Evolutionary conservation across 1,140 invertebrate species (phyloP).

Genomic region (Caenorhabditis elegans): WBcel235 BX284605.5:4139501-4140000

Average conservation of each 20-base stretch:
- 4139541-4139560: too few species aligned
- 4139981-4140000: constrained; percentile 2
- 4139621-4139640: background rate
- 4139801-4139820: too few species aligned
- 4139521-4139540: too few species aligned
- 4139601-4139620: background rate
- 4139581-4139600: background rate
- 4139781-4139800: too few species aligned
- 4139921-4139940: background rate
- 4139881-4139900: constrained; percentile 1
- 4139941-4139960: background rate
- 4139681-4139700: background rate
- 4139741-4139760: too few species aligned
- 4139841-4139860: too few species aligned
- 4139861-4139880: too few species aligned
- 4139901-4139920: background rate
- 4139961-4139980: constrained; percentile 3
- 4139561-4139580: background rate
- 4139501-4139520: too few species aligned
- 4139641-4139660: background rate
- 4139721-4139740: too few species aligned
- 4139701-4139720: background rate
- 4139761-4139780: too few species aligned
- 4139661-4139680: background rate
- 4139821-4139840: too few species aligned